Conservation (phyloP, 2,888 invertebrate species). For the Sepiola atlantica region DNA sequence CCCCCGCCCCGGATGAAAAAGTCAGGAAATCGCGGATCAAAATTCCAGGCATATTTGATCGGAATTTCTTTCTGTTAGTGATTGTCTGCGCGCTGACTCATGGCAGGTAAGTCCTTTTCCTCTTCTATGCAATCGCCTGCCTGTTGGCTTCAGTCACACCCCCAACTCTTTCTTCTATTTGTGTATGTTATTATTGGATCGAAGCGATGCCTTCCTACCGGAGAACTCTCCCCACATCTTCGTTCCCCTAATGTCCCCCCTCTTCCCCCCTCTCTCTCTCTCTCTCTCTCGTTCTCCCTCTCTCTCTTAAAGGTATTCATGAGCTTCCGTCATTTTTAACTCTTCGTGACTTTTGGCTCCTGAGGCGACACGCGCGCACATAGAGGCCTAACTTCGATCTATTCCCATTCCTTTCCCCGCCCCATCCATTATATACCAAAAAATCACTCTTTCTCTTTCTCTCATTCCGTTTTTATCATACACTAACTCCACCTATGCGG, state of each 20-base stretch:
- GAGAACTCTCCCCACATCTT: background rate
- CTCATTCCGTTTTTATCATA: no score
- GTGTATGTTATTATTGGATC: background rate
- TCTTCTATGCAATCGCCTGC: background rate
- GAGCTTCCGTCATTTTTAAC: background rate
- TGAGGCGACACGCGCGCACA: background rate
- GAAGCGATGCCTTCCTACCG: background rate
- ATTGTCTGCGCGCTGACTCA: background rate
- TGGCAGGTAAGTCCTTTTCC: background rate
- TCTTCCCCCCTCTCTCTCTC: no score
- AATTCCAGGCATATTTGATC: background rate
- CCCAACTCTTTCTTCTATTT: background rate
- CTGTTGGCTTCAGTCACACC: background rate
- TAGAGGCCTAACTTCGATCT: background rate
- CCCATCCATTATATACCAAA: no score
- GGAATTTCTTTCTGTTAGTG: background rate
- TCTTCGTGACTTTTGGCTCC: slow-evolving; percentile 16
- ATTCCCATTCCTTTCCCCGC: background rate
- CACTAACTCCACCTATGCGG: no score
- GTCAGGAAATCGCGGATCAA: background rate
- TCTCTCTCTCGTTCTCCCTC: no score
- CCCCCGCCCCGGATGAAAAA: background rate
- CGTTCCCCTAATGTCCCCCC: background rate
- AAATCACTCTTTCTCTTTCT: no score
- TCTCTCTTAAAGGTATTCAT: background rate